These are phyloP conservation scores for Argyrosomus regius DNA, from an alignment of 2,797 vertebrate genomes.

Conservation along the genomic window DNA sequence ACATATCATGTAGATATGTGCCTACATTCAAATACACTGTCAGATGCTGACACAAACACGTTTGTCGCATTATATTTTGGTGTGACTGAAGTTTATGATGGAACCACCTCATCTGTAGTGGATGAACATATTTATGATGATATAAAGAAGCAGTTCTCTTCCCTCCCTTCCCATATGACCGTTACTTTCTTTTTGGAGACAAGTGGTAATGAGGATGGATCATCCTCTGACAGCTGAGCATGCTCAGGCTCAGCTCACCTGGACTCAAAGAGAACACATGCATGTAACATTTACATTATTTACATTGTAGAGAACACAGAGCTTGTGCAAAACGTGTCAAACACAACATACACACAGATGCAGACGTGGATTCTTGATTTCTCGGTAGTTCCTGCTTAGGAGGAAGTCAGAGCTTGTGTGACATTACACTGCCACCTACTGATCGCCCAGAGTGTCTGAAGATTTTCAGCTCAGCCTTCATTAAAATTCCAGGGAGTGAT, in stretches of 20 bases:
- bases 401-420: constrained; percentile 8
- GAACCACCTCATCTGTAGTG: not conserved
- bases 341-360: not conserved
- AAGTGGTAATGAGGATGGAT: not conserved
- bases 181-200: not conserved
- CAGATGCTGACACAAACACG: not conserved
- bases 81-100: not conserved
- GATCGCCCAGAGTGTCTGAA: not conserved
- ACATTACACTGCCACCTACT: constrained; percentile 31
- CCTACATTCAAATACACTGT: not conserved
- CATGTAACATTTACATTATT: not conserved
- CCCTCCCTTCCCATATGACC: not conserved
- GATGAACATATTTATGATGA: not conserved
- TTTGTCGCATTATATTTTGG: not conserved
- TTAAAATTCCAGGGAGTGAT: constrained; percentile 9
- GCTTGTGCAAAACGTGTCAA: not conserved
- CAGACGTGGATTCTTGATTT: not conserved
- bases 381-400: not conserved
- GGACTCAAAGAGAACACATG: not conserved
- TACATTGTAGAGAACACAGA: not conserved
- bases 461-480: constrained; percentile 8
- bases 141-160: not conserved
- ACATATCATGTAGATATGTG: not conserved
- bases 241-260: not conserved
- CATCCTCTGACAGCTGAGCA: not conserved